phyloP scores from a whole-genome alignment of 2,888 invertebrate species.

The Flabesymbios commensalis region DNA sequence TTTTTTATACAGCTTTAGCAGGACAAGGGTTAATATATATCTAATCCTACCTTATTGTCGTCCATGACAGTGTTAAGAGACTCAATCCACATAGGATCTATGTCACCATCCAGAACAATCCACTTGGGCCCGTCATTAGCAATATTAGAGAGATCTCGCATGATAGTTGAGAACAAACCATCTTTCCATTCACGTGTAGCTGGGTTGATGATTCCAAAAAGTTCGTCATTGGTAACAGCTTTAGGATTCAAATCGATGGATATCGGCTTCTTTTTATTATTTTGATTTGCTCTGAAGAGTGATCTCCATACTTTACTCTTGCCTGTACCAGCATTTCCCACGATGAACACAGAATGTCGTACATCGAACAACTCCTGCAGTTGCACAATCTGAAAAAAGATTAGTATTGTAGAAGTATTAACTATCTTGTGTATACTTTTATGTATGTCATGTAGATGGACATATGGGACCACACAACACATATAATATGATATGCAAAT shows the following conservation, averaged over 20 bases:
- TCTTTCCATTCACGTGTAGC: slow-evolving; percentile 98
- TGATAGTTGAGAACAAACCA: slow-evolving; percentile 86
- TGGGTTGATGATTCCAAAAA: slow-evolving; percentile 96
- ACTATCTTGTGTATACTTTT: no score
- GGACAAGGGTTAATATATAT: no score
- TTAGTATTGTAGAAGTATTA: no score
- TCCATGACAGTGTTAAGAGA: slow-evolving; percentile 98
- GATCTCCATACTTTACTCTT: slow-evolving; percentile 96
- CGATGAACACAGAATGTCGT: slow-evolving; percentile 91
- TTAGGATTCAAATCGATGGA: slow-evolving; percentile 94
- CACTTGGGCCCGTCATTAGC: slow-evolving; percentile 81
- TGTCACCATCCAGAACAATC: slow-evolving; percentile 95
- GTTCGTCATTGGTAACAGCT: slow-evolving; percentile 94
- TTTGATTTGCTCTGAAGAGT: slow-evolving; percentile 86
- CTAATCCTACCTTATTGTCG: slow-evolving; percentile 80
- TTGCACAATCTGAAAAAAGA: slow-evolving; percentile 79
- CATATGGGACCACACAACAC: no score
- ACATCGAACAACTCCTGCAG: slow-evolving; percentile 93
- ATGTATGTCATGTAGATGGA: no score
- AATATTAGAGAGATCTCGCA: slow-evolving; percentile 94
- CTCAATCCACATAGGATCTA: slow-evolving; percentile 99
- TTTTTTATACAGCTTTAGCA: no score
- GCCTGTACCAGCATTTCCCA: slow-evolving; percentile 80
- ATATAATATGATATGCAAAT: no score
- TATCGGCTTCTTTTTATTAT: slow-evolving; percentile 81